Percentiles rank a stretch among this genome's conserved stretches.
Conservation (phyloP, 2,888 invertebrate genomes). For the Ornithoptera alexandrae region DNA sequence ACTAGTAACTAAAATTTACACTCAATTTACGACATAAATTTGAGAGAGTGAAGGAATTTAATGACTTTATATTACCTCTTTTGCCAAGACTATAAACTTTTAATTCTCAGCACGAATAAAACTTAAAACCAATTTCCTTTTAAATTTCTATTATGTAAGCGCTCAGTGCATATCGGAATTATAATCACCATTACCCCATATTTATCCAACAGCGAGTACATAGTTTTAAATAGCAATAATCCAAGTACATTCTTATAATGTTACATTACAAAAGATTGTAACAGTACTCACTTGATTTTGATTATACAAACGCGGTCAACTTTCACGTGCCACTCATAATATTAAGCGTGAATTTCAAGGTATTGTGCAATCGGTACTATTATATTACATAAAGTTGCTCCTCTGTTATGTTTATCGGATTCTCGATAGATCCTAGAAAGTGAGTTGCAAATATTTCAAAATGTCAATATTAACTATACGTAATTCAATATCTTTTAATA, state of each 20-base stretch:
- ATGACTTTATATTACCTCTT: too few relatives aligned
- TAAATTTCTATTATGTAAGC: not conserved
- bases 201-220: constrained; percentile 11
- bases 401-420: not conserved
- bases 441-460: not conserved
- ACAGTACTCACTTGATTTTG: constrained; percentile 40
- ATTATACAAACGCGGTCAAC: constrained; percentile 58
- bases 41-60: too few relatives aligned
- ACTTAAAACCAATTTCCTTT: constrained; percentile 1
- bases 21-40: too few relatives aligned
- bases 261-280: constrained; percentile 48
- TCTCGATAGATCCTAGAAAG: not conserved
- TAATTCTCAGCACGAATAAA: not conserved
- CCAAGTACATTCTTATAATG: constrained; percentile 27
- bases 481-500: too few relatives aligned
- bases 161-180: not conserved
- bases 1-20: too few relatives aligned
- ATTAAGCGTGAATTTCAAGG: constrained; percentile 56
- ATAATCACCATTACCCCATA: constrained; percentile 18
- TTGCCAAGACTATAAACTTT: too few relatives aligned
- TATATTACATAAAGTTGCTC: constrained; percentile 19
- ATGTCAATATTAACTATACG: not conserved
- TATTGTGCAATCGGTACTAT: constrained; percentile 54
- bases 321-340: constrained; percentile 47
- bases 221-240: constrained; percentile 23